Conservation (phyloP, 2,888 invertebrate genomes). For the Panopea generosa region DNA sequence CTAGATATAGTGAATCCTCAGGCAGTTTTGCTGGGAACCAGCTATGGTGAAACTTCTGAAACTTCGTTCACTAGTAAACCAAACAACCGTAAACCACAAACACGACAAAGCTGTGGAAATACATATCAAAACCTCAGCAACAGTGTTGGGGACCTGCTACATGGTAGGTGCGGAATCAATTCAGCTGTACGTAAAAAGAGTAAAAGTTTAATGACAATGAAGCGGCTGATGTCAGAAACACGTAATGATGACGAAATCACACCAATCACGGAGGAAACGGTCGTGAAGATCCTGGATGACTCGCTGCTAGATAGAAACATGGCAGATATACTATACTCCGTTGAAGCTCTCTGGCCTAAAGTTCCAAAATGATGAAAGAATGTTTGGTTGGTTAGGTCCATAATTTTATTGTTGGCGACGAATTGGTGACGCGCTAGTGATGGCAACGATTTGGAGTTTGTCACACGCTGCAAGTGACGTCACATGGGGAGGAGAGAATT, state of each 20-base stretch:
- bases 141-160: conserved; percentile 61
- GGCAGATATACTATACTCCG: conserved; percentile 74
- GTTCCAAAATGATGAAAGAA: conserved; percentile 9
- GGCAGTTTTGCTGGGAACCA: conserved; percentile 25
- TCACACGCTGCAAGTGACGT: too few species aligned
- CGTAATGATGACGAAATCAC: conserved; percentile 48
- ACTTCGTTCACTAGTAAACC: conserved; percentile 22
- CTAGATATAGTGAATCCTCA: conserved; percentile 16
- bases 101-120: conserved; percentile 33
- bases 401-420: too few species aligned
- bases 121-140: conserved; percentile 48
- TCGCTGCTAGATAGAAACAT: conserved; percentile 74
- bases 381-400: not conserved
- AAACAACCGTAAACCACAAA: conserved; percentile 16
- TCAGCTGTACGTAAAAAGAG: conserved; percentile 59
- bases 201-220: conserved; percentile 69
- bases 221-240: conserved; percentile 41
- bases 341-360: conserved; percentile 76
- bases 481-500: too few species aligned
- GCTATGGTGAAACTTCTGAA: conserved; percentile 44
- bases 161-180: conserved; percentile 23
- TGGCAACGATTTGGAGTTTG: too few species aligned
- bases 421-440: too few species aligned
- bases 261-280: conserved; percentile 52
- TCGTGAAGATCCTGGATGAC: conserved; percentile 67